Evolutionary conservation across 2,888 invertebrate species (phyloP).

Genomic region (Drosophila lacicola): DNA sequence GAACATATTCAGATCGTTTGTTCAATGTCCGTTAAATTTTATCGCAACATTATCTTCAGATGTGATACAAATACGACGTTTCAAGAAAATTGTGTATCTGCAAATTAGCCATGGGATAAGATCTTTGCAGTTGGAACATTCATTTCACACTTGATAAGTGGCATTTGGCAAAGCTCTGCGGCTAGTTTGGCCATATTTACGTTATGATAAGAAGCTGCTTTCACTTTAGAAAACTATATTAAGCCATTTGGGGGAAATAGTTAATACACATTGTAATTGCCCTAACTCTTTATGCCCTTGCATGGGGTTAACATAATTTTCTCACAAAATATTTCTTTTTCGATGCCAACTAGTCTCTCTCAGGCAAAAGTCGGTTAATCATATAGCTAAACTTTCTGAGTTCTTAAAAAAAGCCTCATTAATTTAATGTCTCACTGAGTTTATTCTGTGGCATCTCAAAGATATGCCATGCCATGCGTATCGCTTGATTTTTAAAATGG

Average conservation of each 20-base stretch:
- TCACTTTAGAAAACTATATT: not conserved
- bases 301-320: too few relatives aligned
- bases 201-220: conserved; percentile 19
- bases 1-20: conserved; percentile 47
- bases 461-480: too few relatives aligned
- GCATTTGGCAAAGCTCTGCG: conserved; percentile 1
- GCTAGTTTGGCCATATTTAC: conserved; percentile 9
- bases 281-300: too few relatives aligned
- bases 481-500: too few relatives aligned
- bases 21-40: conserved; percentile 53
- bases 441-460: too few relatives aligned
- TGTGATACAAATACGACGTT: conserved; percentile 32
- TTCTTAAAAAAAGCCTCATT: too few relatives aligned
- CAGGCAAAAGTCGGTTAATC: too few relatives aligned
- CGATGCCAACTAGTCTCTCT: too few relatives aligned
- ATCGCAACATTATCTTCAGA: conserved; percentile 51
- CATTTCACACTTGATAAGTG: conserved; percentile 25
- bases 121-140: conserved; percentile 21
- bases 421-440: too few relatives aligned
- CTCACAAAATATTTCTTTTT: too few relatives aligned
- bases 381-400: too few relatives aligned
- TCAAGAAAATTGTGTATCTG: conserved; percentile 24
- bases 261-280: too few relatives aligned
- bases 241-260: not conserved
- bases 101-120: conserved; percentile 26